Base-by-base conservation (phyloP, 2,888 invertebrate species). In the Acronicta psi region DNA sequence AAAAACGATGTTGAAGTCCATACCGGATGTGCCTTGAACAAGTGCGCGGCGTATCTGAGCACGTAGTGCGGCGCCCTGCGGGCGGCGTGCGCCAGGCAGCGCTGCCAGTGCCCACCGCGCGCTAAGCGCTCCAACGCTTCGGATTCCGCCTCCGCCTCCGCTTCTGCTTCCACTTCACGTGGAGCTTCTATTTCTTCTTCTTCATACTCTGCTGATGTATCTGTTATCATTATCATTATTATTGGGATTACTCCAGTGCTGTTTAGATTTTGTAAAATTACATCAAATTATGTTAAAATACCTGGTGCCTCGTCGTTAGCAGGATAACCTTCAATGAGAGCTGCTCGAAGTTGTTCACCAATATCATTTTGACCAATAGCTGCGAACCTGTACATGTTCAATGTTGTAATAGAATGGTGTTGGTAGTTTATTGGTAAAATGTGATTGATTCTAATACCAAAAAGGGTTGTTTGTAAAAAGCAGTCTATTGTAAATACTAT, bases 351-450 rank as follows among this genome's bases (percentile, higher is more conserved):
- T 64, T 93, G 93, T 58, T 93, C 93, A 0, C 94, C 93, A 11
- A 94, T 93, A 5, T 92, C 93, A 31, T 82, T 86, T 75, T 94
- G 93, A 16, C 92, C 94, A 8, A 94, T 93, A 2, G 91, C 91
- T n/a, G 88, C 82, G 73, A 94, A 93, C 54, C 94, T 94, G 16
- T n/a, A 9, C 9, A 5, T 14, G 44, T 18, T n/a, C 14, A 10
- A 41, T 23, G 7, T 23, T 23, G 7, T 23, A 23, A 23, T 20
- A 11, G 14, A 38, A 3, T 2, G 10, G 25, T 51, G 5, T 20
- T 2, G 2, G 20, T 4, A 4, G n/a, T n/a, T n/a, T n/a, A n/a
- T n/a, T n/a, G n/a, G n/a, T n/a, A n/a, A n/a, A n/a, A n/a, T n/a
- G n/a, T n/a, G n/a, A n/a, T n/a, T n/a, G n/a, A n/a, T n/a, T n/a